These are phyloP conservation scores for Ariolimax columbianus DNA, from an alignment of 2,888 invertebrate species.

Conservation along the genomic window DNA sequence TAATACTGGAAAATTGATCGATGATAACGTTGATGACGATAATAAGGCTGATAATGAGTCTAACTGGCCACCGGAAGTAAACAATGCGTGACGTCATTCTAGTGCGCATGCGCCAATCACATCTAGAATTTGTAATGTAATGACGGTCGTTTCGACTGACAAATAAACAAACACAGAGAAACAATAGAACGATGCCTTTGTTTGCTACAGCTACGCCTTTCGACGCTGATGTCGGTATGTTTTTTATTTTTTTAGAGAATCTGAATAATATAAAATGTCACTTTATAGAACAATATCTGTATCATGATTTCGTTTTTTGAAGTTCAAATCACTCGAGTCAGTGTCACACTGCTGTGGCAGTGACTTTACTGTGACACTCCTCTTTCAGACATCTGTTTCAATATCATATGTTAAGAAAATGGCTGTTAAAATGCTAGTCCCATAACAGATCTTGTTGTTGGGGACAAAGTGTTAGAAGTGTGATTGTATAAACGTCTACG, in stretches of 20 bases:
- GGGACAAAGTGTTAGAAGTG: no score
- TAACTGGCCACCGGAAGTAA: not conserved
- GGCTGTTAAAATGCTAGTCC: no score
- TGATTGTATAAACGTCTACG: no score
- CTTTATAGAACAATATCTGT: not conserved
- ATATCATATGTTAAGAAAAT: no score
- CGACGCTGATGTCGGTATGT: constrained; percentile 89
- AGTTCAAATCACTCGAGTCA: no score
- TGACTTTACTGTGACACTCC: no score
- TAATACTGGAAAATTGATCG: not conserved
- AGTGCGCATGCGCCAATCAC: not conserved
- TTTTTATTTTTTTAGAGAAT: not conserved
- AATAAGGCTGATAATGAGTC: no score
- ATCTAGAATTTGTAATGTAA: not conserved
- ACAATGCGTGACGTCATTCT: not conserved
- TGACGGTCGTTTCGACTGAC: not conserved
- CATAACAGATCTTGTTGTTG: no score
- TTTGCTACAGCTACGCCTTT: constrained; percentile 87
- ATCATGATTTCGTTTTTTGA: not conserved
- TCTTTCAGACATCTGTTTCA: no score
- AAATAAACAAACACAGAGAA: not conserved
- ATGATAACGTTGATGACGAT: no score
- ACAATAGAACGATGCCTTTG: constrained; percentile 84
- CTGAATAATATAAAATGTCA: not conserved
- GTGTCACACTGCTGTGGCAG: no score